Evolutionary conservation across 64 coral and sea anemone species (phyloP), one percentile per base, ranked within the genome.

Genomic region (Actinia tenebrosa): DNA sequence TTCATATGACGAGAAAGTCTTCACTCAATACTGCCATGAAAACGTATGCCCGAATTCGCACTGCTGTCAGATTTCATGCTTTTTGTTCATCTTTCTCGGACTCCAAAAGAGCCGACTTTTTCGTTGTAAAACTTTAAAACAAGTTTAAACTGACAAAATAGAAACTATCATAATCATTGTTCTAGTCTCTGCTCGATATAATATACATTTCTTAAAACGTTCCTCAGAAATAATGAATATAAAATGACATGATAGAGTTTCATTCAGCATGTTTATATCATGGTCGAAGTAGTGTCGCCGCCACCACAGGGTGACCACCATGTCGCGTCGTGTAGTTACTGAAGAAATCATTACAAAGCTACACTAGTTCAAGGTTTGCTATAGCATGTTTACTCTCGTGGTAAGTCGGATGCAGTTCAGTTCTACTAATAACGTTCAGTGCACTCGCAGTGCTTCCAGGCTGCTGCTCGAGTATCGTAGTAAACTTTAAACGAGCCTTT

Each of bases 401-500:
- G n/a, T 85, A 85, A 22, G 83, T 85, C 50, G 83, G 83, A 85
- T 45, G 83, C 25, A 85, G 19, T 18, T 58, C 53, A 59, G 56
- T 85, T 61, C 54, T 61, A 64, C 83, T 63, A 43, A 62, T 44
- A 16, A 37, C 56, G 25, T 85, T 85, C 22, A 85, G 60, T n/a
- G 54, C 53, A 30, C 83, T 85, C 1, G 54, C 4, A 17, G 83
- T 85, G 20, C 83, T 85, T 4, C 83, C 83, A 59, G 44, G 4
- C 2, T 85, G 83, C 83, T 85, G 54, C 83, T 85, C 56, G 4
- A 85, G 50, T 42, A 85, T 85, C 26, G 83, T 16, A 59, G 83
- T 85, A 61, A 85, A 85, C 54, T 64, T 58, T 43, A 85, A 61
- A 25, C 83, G 44, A 20, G 83, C 83, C 56, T 85, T 85, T 22